A percentile compares a stretch with the other conserved stretches of the same genome.
Conservation (phyloP, 2,797 vertebrate species). For the Tympanoctomys barrerae region DNA sequence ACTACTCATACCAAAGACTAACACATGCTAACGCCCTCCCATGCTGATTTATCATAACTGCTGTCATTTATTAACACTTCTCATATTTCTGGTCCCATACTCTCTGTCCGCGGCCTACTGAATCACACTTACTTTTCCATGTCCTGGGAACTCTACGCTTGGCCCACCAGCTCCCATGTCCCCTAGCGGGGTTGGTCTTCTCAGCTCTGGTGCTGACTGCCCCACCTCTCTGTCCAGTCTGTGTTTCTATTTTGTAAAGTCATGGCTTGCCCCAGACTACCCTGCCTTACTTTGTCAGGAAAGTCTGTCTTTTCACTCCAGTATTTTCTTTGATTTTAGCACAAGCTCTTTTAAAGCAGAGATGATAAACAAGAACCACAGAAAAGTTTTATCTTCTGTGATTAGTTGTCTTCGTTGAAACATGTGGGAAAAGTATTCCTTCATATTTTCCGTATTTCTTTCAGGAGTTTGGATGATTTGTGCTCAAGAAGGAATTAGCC, state of each 20-base stretch:
- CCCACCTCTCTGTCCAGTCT: neutral
- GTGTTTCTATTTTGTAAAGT: neutral
- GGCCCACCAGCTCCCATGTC: neutral
- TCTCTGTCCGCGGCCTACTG: neutral
- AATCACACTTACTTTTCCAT: neutral
- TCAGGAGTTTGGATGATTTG: too few species aligned
- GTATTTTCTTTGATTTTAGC: slow-evolving; percentile 49
- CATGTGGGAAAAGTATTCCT: slow-evolving; percentile 12
- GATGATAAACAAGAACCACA: slow-evolving; percentile 6
- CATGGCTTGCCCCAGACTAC: neutral
- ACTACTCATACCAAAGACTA: neutral
- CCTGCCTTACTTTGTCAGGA: neutral
- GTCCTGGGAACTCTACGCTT: neutral
- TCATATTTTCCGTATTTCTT: too few species aligned
- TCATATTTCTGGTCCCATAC: neutral
- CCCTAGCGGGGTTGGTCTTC: neutral
- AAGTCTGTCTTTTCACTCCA: neutral
- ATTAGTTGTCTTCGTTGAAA: slow-evolving; percentile 19
- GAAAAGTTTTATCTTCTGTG: slow-evolving; percentile 19
- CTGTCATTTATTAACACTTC: neutral
- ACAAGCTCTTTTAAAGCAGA: slow-evolving; percentile 44
- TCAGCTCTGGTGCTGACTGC: neutral
- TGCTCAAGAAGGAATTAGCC: too few species aligned
- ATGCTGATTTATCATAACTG: slow-evolving; percentile 62
- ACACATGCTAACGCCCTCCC: slow-evolving; percentile 72